Percentiles rank a stretch among this genome's conserved stretches.
phyloP scores from a whole-genome alignment of 2,113 vertebrate species.

The Lycaon pictus region DNA sequence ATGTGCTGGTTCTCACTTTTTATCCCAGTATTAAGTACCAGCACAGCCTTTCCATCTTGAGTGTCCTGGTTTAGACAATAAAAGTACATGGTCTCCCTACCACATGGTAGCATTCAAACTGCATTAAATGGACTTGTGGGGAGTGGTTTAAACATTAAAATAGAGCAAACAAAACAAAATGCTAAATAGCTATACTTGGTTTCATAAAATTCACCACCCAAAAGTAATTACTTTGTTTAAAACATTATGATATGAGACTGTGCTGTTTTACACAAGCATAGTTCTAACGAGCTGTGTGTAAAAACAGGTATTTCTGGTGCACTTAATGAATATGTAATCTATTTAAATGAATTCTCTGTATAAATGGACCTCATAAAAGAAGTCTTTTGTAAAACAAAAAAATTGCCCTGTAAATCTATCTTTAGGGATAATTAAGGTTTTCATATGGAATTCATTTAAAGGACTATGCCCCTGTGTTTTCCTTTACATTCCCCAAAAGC shows the following conservation, averaged over 20 bases:
- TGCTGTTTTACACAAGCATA: background rate
- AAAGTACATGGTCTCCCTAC: background rate
- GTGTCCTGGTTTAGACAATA: background rate
- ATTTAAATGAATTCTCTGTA: conserved; percentile 1
- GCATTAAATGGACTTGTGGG: background rate
- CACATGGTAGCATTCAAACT: background rate
- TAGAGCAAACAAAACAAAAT: background rate
- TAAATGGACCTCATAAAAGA: background rate
- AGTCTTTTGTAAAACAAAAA: background rate
- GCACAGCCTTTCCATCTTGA: background rate
- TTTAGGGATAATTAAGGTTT: background rate
- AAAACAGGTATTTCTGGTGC: background rate
- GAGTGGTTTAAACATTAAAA: conserved; percentile 19
- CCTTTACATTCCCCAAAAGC: background rate
- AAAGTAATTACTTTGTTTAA: conserved; percentile 4
- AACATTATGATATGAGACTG: background rate
- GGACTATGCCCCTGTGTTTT: background rate
- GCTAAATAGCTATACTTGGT: background rate
- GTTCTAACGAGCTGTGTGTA: background rate
- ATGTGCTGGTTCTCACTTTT: background rate
- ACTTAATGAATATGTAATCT: background rate
- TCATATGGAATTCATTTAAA: background rate
- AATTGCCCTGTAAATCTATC: background rate
- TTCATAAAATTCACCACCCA: background rate
- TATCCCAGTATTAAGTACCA: background rate